Evolutionary conservation across 1,140 invertebrate genomes (phyloP), one percentile per base, ranked within the genome.

Genomic region (Euglossa dilemma): DNA sequence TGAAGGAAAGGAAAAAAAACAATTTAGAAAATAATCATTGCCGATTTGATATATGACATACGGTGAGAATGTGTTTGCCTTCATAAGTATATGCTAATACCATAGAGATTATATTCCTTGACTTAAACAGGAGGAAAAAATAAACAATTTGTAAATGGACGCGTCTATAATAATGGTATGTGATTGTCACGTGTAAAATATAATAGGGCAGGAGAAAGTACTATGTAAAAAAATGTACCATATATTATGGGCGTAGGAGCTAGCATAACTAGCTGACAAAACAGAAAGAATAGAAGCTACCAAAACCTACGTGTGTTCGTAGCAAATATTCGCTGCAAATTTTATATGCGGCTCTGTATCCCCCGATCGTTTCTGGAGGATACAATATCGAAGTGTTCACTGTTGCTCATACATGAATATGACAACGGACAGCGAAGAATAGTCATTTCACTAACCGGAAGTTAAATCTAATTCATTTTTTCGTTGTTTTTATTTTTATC

Each of bases 221-320:
- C 61, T 79, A 54, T 86, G 73, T 67, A 79, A 75, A 80, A n/a
- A 36, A 36, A 59, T 84, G 56, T 76, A 59, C 52, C n/a, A 57
- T 79, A 52, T 67, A 66, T 84, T 64, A 80, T 77, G 69, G 77
- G 61, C 52, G 85, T 75, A 18, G 70, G 36, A 74, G 50, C 11
- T 52, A 64, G 14, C 12, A 28, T 20, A 43, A 59, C 80, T 87
- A 87, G 57, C 4, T 61, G 36, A 23, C 45, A 43, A 84, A 73
- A 52, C 43, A 25, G 23, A 18, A 52, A 47, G 36, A 43, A 81
- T 80, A 80, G 47, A 84, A 90, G 82, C 87, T 88, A 90, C 81
- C 73, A 89, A 91, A 89, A 91, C 91, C 91, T 90, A 77, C 82
- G 92, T 91, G 91, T 92, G 92, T 92, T 92, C 91, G 88, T 92